Evolutionary conservation across 2,113 vertebrate species (phyloP), one percentile per base, ranked within the genome.

Genomic region (Capreolus pygargus): DNA sequence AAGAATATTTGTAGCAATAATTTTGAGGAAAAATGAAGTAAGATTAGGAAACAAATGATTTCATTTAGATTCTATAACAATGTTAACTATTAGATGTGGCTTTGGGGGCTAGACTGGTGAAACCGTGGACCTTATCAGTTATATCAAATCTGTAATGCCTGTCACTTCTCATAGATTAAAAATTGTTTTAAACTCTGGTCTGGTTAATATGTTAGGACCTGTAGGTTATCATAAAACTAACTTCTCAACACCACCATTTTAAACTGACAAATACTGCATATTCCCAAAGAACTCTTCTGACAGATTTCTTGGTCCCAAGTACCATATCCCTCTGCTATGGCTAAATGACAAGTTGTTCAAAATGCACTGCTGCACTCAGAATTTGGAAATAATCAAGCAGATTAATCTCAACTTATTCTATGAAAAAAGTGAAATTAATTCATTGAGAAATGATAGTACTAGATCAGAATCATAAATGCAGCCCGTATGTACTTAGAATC

Each of bases 351-450:
- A 21, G 43, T 39, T 95, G 57, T 74, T 94, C 85, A 92, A 93
- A 91, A n/a, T 83, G 47, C 25, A 94, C 30, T 84, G 61, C 13
- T 28, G 11, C n/a, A 45, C 55, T 94, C 33, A 52, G 17, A 82
- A 23, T 82, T 23, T 36, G 64, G 10, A 88, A 47, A 36, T 74
- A 89, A 96, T 96, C 76, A 95, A 83, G 55, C 79, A 91, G 39
- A 93, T 61, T 84, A 82, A 23, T 91, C 55, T 84, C 43, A 91
- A 91, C 14, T 90, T 93, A 97, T 21, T 94, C 47, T 64, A 86
- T 39, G 12, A 95, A 83, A 64, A 36, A 91, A 96, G 89, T 39
- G 58, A 91, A 86, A 74, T 70, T 81, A 92, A 43, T 86, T 88
- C 23, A 95, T 4, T 94, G 17, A 96, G 60, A 95, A 90, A 57